Conservation (phyloP, 2,888 invertebrate species). For the Drosophila lutescens region DNA sequence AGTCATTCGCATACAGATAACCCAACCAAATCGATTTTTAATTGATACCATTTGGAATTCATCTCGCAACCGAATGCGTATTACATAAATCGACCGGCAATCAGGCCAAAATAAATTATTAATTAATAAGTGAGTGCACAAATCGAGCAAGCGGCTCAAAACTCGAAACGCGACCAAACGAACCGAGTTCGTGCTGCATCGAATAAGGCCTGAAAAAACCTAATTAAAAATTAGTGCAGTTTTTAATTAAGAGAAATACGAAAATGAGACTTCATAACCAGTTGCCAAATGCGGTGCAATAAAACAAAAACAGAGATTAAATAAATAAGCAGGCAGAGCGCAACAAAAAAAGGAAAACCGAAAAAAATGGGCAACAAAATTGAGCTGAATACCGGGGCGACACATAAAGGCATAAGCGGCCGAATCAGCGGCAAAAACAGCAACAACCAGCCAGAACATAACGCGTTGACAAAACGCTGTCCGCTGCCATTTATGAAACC, state of each 20-base stretch:
- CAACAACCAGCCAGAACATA: conserved; percentile 63
- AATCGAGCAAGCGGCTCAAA: conserved; percentile 18
- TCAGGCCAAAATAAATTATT: conserved; percentile 40
- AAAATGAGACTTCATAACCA: conserved; percentile 79
- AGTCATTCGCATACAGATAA: not conserved
- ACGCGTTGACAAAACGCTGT: conserved; percentile 71
- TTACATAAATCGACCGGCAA: conserved; percentile 37
- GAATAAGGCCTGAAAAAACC: conserved; percentile 38
- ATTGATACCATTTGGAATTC: conserved; percentile 17
- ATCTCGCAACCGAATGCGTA: conserved; percentile 1
- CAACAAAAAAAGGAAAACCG: conserved; percentile 43
- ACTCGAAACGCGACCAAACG: conserved; percentile 17
- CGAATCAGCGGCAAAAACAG: conserved; percentile 25
- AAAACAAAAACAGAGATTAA: conserved; percentile 46
- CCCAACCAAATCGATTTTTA: conserved; percentile 13
- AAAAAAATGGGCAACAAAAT: conserved; percentile 51
- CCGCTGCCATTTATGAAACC: conserved; percentile 75
- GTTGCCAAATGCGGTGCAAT: conserved; percentile 68
- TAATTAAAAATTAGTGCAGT: conserved; percentile 77
- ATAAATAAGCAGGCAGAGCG: conserved; percentile 45
- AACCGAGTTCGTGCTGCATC: conserved; percentile 12
- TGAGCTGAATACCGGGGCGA: conserved; percentile 49
- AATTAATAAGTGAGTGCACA: conserved; percentile 39
- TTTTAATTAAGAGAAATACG: conserved; percentile 76
- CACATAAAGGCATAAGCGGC: conserved; percentile 57